Conservation (phyloP, 2,113 vertebrate genomes). For the Acanthochromis polyacanthus region DNA sequence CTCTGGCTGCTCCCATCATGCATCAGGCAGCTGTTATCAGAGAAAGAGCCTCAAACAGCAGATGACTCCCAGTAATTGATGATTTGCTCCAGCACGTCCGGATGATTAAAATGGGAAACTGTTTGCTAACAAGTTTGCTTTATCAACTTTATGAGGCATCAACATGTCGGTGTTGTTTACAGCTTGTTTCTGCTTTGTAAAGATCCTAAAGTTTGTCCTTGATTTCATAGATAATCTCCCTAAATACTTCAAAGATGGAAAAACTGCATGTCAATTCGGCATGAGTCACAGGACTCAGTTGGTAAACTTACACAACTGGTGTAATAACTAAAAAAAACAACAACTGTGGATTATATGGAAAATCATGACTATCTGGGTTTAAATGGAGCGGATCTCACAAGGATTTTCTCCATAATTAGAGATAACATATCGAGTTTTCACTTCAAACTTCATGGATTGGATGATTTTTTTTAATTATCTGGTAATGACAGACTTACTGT, state of each 20-base stretch:
- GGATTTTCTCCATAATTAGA: not conserved
- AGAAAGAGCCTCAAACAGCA: constrained; percentile 1
- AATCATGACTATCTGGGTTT: not conserved
- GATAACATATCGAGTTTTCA: too few relatives aligned
- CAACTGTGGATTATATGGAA: not conserved
- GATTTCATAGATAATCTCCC: not conserved
- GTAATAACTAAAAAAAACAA: not conserved
- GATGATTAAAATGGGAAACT: not conserved
- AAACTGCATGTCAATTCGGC: not conserved
- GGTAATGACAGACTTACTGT: too few relatives aligned
- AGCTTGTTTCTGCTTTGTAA: not conserved
- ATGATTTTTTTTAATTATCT: too few relatives aligned
- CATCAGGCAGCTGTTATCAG: not conserved
- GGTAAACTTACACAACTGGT: constrained; percentile 8
- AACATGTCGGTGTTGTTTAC: not conserved
- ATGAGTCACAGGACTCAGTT: not conserved
- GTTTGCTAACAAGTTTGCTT: not conserved
- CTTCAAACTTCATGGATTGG: too few relatives aligned
- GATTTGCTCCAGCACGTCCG: not conserved
- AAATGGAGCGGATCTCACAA: not conserved
- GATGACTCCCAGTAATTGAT: not conserved
- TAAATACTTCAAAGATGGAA: not conserved
- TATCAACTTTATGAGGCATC: not conserved
- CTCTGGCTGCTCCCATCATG: not conserved
- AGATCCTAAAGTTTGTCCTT: not conserved